phyloP scores from a whole-genome alignment of 2,797 vertebrate species.

The Lophotriccus pileatus region DNA sequence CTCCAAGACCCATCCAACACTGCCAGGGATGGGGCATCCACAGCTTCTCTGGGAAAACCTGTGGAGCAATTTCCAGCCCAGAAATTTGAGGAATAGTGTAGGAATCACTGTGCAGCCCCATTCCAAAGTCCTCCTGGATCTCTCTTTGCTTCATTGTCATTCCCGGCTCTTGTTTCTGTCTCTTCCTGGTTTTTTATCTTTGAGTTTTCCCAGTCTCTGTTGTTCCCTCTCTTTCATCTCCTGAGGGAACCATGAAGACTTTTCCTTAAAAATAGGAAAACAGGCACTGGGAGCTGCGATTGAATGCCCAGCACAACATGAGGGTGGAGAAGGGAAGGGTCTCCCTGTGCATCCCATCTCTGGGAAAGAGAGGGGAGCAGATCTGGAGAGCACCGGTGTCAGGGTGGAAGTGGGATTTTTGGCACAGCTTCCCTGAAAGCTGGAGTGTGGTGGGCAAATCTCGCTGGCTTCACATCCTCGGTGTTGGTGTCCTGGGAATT shows the following conservation, averaged over 20 bases:
- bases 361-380: background rate
- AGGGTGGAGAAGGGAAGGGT: background rate
- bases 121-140: background rate
- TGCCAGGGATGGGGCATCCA: background rate
- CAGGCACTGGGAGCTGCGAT: background rate
- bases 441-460: background rate
- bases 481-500: background rate
- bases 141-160: background rate
- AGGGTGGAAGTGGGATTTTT: background rate
- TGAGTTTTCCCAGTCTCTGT: background rate
- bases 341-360: rapidly evolving
- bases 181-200: background rate
- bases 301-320: rapidly evolving
- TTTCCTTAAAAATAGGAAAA: background rate
- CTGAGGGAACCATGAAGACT: background rate
- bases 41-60: background rate
- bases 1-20: background rate
- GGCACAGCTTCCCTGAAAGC: background rate
- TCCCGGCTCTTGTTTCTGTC: background rate
- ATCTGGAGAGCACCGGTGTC: background rate
- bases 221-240: background rate
- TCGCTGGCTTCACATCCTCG: background rate
- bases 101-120: background rate
- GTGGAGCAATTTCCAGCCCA: background rate
- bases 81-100: background rate